phyloP scores from a whole-genome alignment of 2,888 invertebrate species.

The Melanchra persicariae region DNA sequence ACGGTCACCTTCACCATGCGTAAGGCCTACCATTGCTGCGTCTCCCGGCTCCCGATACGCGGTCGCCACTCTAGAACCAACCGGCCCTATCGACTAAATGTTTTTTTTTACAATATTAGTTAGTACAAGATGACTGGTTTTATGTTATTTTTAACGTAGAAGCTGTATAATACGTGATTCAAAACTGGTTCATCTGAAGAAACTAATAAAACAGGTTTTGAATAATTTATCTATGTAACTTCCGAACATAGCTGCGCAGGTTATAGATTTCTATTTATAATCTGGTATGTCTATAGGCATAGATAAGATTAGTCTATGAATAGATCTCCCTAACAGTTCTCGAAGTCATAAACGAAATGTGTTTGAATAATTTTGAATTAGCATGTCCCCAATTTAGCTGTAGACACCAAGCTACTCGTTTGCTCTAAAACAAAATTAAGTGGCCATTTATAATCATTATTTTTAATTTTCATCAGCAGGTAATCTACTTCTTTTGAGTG shows the following conservation, averaged over 20 bases:
- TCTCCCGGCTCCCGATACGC: too few relatives aligned
- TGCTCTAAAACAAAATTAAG: not conserved
- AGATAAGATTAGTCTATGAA: conserved; percentile 9
- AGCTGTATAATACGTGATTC: not conserved
- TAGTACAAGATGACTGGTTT: not conserved
- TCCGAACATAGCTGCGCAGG: conserved; percentile 10
- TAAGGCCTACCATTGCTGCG: too few relatives aligned
- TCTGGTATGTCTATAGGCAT: not conserved
- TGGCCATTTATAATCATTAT: not conserved
- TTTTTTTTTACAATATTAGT: too few relatives aligned
- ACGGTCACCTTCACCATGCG: too few relatives aligned
- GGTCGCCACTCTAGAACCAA: too few relatives aligned
- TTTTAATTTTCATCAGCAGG: not conserved
- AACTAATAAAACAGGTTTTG: not conserved
- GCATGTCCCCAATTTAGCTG: not conserved
- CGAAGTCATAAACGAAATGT: not conserved
- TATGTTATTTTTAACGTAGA: not conserved
- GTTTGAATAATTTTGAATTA: not conserved
- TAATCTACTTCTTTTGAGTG: too few relatives aligned
- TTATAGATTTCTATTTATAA: conserved; percentile 25
- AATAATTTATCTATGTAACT: not conserved
- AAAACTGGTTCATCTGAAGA: not conserved
- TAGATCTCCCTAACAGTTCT: not conserved
- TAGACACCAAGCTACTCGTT: not conserved
- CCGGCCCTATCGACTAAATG: too few relatives aligned